Evolutionary conservation across 2,113 vertebrate genomes (phyloP).

Genomic region (Naja naja): DNA sequence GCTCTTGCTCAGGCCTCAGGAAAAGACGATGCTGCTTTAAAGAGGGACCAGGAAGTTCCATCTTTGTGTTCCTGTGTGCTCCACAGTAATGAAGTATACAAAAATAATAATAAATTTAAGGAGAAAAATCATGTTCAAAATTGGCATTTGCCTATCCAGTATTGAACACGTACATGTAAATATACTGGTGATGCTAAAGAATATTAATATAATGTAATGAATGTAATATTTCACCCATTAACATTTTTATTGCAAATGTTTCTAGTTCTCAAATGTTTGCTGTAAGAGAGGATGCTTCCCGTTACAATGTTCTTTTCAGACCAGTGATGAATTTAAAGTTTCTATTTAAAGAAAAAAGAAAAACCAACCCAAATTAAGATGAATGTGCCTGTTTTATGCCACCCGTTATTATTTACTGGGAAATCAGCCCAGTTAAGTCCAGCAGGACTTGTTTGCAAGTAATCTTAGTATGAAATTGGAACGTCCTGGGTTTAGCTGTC

Average conservation of each 20-base stretch:
- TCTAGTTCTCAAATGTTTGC: background rate
- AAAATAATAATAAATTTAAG: background rate
- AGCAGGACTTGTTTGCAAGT: background rate
- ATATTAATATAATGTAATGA: background rate
- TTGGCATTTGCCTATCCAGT: background rate
- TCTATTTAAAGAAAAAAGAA: background rate
- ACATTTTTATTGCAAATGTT: background rate
- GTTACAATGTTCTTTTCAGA: background rate
- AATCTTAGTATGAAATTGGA: background rate
- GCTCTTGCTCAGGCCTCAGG: background rate
- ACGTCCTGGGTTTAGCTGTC: background rate
- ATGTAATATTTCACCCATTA: background rate
- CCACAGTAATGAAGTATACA: background rate
- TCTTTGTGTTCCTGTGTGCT: background rate
- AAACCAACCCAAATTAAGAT: background rate
- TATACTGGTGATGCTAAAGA: rapidly evolving
- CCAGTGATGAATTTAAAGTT: conserved; percentile 14
- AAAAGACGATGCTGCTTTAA: background rate
- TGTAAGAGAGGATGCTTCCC: background rate
- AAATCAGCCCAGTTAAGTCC: background rate
- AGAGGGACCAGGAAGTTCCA: background rate
- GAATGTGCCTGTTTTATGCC: background rate
- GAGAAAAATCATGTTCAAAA: background rate
- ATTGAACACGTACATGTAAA: background rate
- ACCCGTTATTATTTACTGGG: background rate